These are phyloP conservation scores for Xiphophorus hellerii DNA, from an alignment of 2,113 vertebrate genomes.

Conservation along the genomic window DNA sequence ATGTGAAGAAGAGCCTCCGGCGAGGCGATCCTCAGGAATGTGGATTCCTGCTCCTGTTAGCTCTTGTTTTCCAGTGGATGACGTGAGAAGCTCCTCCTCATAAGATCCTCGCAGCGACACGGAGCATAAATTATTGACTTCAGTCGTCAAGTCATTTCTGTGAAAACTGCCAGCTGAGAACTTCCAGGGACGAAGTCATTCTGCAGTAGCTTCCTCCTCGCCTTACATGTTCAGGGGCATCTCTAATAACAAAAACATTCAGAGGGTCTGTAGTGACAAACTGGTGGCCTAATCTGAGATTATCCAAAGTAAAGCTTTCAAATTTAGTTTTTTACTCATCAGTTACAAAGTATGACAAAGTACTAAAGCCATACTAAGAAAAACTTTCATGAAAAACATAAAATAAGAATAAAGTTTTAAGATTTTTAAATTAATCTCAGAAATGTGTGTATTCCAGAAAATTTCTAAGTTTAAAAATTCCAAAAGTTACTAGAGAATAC, in stretches of 20 bases:
- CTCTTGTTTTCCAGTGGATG: slow-evolving; percentile 1
- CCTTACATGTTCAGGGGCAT: not conserved
- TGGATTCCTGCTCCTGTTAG: slow-evolving; percentile 12
- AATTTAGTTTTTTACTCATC: too few relatives aligned
- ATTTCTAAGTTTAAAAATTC: too few relatives aligned
- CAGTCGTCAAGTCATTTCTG: not conserved
- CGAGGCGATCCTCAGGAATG: slow-evolving; percentile 17
- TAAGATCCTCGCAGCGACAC: not conserved
- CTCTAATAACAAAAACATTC: not conserved
- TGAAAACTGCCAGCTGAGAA: too few relatives aligned
- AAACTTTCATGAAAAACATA: too few relatives aligned
- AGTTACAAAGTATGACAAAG: not conserved
- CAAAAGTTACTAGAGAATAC: too few relatives aligned
- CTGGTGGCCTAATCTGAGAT: not conserved
- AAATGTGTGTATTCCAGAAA: too few relatives aligned
- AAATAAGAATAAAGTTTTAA: too few relatives aligned
- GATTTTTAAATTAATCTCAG: too few relatives aligned
- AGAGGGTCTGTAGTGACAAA: not conserved
- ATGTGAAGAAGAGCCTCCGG: slow-evolving; percentile 21
- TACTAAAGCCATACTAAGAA: too few relatives aligned
- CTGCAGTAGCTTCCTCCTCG: not conserved
- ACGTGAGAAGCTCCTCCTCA: not conserved
- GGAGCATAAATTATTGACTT: slow-evolving; percentile 26
- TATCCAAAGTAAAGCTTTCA: not conserved
- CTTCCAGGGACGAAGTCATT: too few relatives aligned